Evolutionary conservation across 2,797 vertebrate genomes (phyloP).

Genomic region (Naso thynnoides): DNA sequence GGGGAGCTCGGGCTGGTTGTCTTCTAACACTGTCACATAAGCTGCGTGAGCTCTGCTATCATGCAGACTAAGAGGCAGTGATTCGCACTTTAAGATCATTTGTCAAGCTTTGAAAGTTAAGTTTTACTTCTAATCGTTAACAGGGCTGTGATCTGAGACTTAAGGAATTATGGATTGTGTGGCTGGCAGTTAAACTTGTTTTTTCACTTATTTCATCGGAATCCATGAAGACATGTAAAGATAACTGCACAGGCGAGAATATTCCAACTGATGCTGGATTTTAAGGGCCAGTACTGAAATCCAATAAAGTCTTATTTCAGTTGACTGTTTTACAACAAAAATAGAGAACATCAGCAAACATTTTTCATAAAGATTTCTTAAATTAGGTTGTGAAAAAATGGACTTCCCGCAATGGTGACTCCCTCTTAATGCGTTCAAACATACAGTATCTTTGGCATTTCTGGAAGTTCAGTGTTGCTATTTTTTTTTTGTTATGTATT

Average conservation of each 20-base stretch:
- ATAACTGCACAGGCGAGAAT: neutral
- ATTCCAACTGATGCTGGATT: neutral
- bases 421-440: neutral
- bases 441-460: neutral
- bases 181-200: constrained; percentile 5
- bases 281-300: neutral
- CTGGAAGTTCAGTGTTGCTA: neutral
- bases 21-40: constrained; percentile 64
- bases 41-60: constrained; percentile 50
- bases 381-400: neutral
- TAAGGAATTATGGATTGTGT: constrained; percentile 12
- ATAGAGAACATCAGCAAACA: neutral
- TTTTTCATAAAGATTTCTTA: no score
- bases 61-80: constrained; percentile 35
- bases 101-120: constrained; percentile 42
- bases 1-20: constrained; percentile 56
- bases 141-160: constrained; percentile 29
- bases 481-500: neutral
- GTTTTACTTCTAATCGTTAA: constrained; percentile 46
- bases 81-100: constrained; percentile 50
- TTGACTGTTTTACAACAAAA: no score
- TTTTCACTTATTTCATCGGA: constrained; percentile 6
- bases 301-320: neutral
- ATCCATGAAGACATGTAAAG: constrained; percentile 1
- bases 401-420: neutral